phyloP scores from a whole-genome alignment of 2,797 vertebrate species.

The Clarias pachynema region DNA sequence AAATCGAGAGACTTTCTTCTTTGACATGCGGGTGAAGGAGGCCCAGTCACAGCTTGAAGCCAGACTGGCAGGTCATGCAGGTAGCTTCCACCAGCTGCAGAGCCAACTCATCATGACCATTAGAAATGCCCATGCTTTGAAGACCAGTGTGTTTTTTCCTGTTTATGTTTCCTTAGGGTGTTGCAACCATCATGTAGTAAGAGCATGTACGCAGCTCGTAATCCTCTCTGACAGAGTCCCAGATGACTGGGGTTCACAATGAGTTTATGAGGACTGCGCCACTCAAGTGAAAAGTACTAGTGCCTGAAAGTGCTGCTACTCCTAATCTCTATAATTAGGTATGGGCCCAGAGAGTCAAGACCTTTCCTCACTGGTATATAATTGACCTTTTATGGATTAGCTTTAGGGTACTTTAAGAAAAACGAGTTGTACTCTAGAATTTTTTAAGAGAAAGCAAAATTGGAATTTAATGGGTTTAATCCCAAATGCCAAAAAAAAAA shows the following conservation, averaged over 20 bases:
- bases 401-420: not conserved
- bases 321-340: constrained; percentile 67
- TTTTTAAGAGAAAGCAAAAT: not conserved
- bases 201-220: constrained; percentile 71
- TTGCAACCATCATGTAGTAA: constrained; percentile 71
- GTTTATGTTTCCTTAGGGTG: constrained; percentile 65
- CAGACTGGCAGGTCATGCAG: constrained; percentile 53
- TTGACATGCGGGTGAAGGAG: constrained; percentile 62
- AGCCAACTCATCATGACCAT: constrained; percentile 58
- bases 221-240: constrained; percentile 67
- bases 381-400: constrained; percentile 7
- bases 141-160: constrained; percentile 65
- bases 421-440: not conserved
- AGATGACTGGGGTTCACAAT: constrained; percentile 67
- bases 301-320: constrained; percentile 75
- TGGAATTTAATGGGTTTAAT: not conserved
- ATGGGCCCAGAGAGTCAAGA: constrained; percentile 60
- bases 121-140: constrained; percentile 66
- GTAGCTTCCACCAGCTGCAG: constrained; percentile 64
- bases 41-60: constrained; percentile 39
- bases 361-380: constrained; percentile 46
- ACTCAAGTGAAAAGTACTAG: constrained; percentile 74
- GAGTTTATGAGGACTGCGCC: constrained; percentile 73
- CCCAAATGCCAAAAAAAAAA: too few species aligned
- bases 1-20: constrained; percentile 47